Evolutionary conservation across 2,113 vertebrate genomes (phyloP), one percentile per base, ranked within the genome.

Genomic region (Plecturocebus donacophilus): DNA sequence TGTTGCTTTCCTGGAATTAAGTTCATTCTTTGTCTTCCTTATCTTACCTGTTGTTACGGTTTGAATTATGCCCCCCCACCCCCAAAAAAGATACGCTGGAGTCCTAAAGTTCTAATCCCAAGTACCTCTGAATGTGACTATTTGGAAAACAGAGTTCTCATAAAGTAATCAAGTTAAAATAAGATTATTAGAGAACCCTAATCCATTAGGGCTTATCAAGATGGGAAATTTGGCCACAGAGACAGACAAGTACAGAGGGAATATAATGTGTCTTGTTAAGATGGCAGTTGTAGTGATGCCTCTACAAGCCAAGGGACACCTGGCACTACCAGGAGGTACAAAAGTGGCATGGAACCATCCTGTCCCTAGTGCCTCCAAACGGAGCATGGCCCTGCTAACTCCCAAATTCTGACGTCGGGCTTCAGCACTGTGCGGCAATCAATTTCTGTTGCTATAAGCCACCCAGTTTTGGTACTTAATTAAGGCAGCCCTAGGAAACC

Each of bases 1-100:
- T 35, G 32, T 47, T 81, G 84, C 42, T 85, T 81, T 77, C 54
- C 40, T 23, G 23, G 40, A 89, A 47, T 76, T 40, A 94, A 79
- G 5, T 1, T 81, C 9, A 40, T 19, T 42, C 32, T 52, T 94
- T 40, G 61, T 64, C 49, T 84, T 79, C 11, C 21, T 81, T 71
- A 11, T 35, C 32, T n/a, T 47, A 61, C 3, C 8, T 32, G 30
- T 56, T 87, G 25, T 27, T 68, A 68, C n/a, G 30, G 4, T 14
- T 21, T 87, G 56, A 82, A 52, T 7, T 64, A 8, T 70, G 35
- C 14, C 2, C 21, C 77, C 11, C 20, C 17, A 14, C 71, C 14
- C 20, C 17, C 11, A 80, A 11, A 77, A 81, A 32, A 64, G 20
- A 66, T 5, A 13, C 6, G 11, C 4, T 16, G 30, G 16, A 13